Evolutionary conservation across 2,797 vertebrate genomes (phyloP).

Genomic region (Danio kyathit): DNA sequence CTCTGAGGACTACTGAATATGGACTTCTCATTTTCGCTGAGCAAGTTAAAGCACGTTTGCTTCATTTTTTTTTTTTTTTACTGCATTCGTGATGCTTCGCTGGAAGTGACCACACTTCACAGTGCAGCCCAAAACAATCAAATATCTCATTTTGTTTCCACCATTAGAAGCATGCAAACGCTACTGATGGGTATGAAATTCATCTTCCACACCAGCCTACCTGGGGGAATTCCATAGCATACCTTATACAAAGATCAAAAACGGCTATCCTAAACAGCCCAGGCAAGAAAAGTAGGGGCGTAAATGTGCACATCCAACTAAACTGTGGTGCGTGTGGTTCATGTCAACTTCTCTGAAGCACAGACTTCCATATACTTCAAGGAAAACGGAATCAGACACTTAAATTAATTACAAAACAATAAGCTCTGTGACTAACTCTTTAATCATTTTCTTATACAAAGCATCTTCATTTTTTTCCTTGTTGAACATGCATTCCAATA

Average conservation of each 20-base stretch:
- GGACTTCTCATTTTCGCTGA: constrained; percentile 40
- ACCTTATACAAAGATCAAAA: neutral
- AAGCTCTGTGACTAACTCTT: too few relatives aligned
- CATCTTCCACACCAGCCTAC: neutral
- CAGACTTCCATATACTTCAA: neutral
- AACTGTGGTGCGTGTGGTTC: constrained; percentile 28
- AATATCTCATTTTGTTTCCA: too few relatives aligned
- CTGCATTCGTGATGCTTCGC: neutral
- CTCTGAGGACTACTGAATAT: constrained; percentile 19
- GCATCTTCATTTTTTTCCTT: neutral
- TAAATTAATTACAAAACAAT: too few relatives aligned
- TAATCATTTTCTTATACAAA: neutral
- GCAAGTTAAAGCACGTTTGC: constrained; percentile 52
- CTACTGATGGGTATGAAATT: too few relatives aligned
- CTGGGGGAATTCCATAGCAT: neutral
- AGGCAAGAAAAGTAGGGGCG: neutral
- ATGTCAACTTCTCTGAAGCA: constrained; percentile 9
- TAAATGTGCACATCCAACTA: neutral
- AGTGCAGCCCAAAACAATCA: too few relatives aligned
- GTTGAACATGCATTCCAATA: neutral
- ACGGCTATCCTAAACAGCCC: neutral
- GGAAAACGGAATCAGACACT: too few relatives aligned
- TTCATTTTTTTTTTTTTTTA: neutral
- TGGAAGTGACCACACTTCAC: too few relatives aligned
- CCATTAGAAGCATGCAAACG: too few relatives aligned